Percentiles rank a stretch among this genome's conserved stretches.
Conservation (phyloP, 2,797 vertebrate genomes). For the Zenarchopterus dispar region DNA sequence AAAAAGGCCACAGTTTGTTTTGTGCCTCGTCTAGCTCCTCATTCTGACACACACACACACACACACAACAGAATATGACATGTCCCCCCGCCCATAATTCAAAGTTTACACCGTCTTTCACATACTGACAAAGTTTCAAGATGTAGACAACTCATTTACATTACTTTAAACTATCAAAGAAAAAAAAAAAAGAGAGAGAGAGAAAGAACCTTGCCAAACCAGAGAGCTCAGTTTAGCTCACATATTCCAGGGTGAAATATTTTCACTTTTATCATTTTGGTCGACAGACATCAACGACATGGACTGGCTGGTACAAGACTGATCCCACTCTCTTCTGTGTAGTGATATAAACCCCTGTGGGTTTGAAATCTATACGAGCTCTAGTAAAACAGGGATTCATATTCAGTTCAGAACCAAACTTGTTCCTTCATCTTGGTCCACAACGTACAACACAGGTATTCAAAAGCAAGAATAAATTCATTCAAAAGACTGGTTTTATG, state of each 20-base stretch:
- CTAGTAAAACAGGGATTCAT: slow-evolving; percentile 8
- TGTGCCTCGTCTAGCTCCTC: slow-evolving; percentile 70
- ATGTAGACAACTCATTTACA: slow-evolving; percentile 23
- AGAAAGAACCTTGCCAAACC: too few relatives aligned
- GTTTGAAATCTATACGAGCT: slow-evolving; percentile 4
- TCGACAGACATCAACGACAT: too few relatives aligned
- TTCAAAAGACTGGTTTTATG: slow-evolving; percentile 35
- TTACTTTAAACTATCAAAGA: too few relatives aligned
- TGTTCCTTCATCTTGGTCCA: slow-evolving; percentile 43
- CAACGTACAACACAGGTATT: slow-evolving; percentile 16
- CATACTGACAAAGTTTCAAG: slow-evolving; percentile 8
- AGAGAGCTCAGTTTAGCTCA: too few relatives aligned
- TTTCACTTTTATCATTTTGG: too few relatives aligned
- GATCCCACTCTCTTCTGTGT: too few relatives aligned
- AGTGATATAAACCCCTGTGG: too few relatives aligned
- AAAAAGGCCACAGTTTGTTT: slow-evolving; percentile 62
- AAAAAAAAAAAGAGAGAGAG: too few relatives aligned
- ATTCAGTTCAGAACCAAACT: slow-evolving; percentile 15
- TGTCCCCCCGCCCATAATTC: slow-evolving; percentile 5
- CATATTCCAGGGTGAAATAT: too few relatives aligned
- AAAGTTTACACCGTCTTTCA: slow-evolving; percentile 37
- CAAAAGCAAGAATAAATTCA: slow-evolving; percentile 16
- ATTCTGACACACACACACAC: slow-evolving; percentile 67
- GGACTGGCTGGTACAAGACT: too few relatives aligned
- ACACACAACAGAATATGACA: slow-evolving; percentile 55